These are phyloP conservation scores for Lamellibrachia luymesi DNA, from an alignment of 1,140 invertebrate genomes.

Conservation along the genomic window DNA sequence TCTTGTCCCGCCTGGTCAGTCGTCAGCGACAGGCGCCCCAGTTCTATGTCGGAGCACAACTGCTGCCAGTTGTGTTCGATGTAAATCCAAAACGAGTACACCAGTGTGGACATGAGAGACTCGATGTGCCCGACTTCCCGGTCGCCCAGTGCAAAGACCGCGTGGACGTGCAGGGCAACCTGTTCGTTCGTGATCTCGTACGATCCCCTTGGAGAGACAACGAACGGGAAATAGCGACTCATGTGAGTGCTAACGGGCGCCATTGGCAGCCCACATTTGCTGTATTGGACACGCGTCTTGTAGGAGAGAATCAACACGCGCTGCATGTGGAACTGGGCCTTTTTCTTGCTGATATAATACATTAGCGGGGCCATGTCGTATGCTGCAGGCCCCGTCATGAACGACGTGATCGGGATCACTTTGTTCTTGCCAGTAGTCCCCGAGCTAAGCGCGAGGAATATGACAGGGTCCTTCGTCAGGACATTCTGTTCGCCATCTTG, in stretches of 20 bases:
- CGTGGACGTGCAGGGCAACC: conserved; percentile 20
- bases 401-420: conserved; percentile 20
- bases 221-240: conserved; percentile 20
- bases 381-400: conserved; percentile 20
- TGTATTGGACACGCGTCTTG: background rate
- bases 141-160: conserved; percentile 19
- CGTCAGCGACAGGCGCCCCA: background rate
- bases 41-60: conserved; percentile 16
- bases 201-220: conserved; percentile 14
- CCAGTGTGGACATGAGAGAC: conserved; percentile 23
- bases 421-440: conserved; percentile 27
- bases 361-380: conserved; percentile 13
- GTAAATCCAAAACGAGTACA: conserved; percentile 25
- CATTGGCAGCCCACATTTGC: background rate
- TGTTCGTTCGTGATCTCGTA: conserved; percentile 26
- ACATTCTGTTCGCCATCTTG: conserved; percentile 10
- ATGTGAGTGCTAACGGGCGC: conserved; percentile 27
- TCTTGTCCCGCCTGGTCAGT: background rate
- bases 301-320: conserved; percentile 22
- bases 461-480: conserved; percentile 18
- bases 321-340: conserved; percentile 12
- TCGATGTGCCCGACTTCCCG: conserved; percentile 27
- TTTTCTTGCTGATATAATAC: conserved; percentile 15
- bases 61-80: conserved; percentile 19
- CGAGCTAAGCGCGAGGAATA: conserved; percentile 24